phyloP scores from a whole-genome alignment of 2,888 invertebrate species.

The Acheta domesticus region DNA sequence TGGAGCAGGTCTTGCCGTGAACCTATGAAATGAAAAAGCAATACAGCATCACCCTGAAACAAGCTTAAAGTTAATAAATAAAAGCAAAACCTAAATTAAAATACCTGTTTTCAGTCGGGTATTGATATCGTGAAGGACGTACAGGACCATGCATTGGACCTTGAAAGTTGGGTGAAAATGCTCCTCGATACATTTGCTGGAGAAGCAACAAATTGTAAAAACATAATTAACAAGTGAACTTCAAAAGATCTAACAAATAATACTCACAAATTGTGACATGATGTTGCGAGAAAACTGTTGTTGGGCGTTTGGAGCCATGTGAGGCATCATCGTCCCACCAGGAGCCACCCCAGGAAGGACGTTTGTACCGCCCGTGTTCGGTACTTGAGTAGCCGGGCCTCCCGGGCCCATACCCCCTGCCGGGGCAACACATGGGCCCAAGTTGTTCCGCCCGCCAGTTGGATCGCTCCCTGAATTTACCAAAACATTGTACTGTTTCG shows the following conservation, averaged over 20 bases:
- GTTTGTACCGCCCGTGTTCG: constrained; percentile 41
- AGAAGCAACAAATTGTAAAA: constrained; percentile 23
- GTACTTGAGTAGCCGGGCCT: constrained; percentile 46
- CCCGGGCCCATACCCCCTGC: constrained; percentile 51
- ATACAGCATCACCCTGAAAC: neutral
- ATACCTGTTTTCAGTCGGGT: constrained; percentile 42
- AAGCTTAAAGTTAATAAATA: neutral
- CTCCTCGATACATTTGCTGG: constrained; percentile 48
- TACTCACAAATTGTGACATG: constrained; percentile 2
- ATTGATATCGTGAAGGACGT: constrained; percentile 46
- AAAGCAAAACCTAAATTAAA: neutral
- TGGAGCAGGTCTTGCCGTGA: constrained; percentile 30
- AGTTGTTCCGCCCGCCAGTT: constrained; percentile 50
- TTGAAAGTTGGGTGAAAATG: constrained; percentile 46
- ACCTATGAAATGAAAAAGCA: constrained; percentile 22
- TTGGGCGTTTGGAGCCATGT: constrained; percentile 19
- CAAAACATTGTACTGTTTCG: neutral
- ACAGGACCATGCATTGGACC: constrained; percentile 45
- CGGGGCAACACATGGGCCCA: constrained; percentile 48
- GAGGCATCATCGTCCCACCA: constrained; percentile 25
- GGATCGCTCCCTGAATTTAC: constrained; percentile 39
- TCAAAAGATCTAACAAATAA: neutral
- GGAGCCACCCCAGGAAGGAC: constrained; percentile 41
- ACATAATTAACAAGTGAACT: neutral
- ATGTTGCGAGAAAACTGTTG: constrained; percentile 18